Percentiles rank a stretch among this genome's conserved stretches.
Evolutionary conservation across 2,113 vertebrate species (phyloP).

Genomic region (Ailuropoda melanoleuca): DNA sequence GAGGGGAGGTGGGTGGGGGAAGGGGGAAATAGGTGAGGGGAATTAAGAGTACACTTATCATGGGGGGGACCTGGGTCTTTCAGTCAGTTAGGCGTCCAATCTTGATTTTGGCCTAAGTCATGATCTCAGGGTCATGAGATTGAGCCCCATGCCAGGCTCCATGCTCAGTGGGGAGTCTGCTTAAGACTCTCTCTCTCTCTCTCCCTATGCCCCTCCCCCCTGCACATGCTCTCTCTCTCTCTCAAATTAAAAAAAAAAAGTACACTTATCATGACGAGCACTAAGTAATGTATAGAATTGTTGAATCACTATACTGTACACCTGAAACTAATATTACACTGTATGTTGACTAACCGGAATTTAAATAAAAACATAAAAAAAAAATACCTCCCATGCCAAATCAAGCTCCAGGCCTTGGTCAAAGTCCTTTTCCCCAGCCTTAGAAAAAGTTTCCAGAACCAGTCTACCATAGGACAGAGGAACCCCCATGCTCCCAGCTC

Average conservation of each 20-base stretch:
- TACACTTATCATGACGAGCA: neutral
- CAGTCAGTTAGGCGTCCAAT: neutral
- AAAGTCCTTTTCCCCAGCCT: neutral
- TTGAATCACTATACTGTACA: neutral
- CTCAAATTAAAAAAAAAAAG: neutral
- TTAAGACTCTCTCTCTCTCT: neutral
- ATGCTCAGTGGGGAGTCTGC: neutral
- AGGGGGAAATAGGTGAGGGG: neutral
- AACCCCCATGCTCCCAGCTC: neutral
- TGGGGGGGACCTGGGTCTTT: neutral
- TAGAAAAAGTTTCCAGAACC: neutral
- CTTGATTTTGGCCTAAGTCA: neutral
- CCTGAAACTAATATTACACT: neutral
- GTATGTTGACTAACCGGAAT: neutral
- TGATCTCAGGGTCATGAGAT: neutral
- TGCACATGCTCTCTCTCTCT: fast-evolving
- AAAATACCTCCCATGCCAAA: neutral
- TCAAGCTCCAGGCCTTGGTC: neutral
- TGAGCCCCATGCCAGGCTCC: neutral
- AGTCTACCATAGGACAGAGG: neutral
- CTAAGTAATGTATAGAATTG: neutral
- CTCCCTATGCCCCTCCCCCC: neutral
- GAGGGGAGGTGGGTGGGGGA: neutral
- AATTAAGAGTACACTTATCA: neutral
- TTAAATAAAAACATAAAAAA: neutral